These are phyloP conservation scores for Accipiter cooperii DNA, from an alignment of 2,113 vertebrate species.

Conservation along the genomic window DNA sequence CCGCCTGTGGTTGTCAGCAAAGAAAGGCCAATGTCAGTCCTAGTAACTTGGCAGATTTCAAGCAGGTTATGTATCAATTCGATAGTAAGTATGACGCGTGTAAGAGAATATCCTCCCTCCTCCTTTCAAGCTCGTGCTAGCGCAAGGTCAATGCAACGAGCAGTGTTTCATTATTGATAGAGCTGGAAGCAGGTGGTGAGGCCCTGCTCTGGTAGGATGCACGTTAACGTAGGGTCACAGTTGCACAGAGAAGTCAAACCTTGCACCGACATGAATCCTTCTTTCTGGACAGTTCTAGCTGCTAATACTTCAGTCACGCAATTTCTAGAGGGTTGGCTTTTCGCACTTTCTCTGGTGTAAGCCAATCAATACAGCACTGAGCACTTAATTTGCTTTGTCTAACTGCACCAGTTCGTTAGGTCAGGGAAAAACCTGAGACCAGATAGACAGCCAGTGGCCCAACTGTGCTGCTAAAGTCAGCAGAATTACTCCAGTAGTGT, in stretches of 20 bases:
- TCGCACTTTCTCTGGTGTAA: slow-evolving; percentile 18
- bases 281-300: background rate
- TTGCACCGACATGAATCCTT: background rate
- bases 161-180: background rate
- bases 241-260: background rate
- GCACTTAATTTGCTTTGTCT: slow-evolving; percentile 37
- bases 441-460: background rate
- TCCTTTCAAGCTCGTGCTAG: background rate
- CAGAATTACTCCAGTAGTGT: background rate
- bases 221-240: rapidly evolving
- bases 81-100: background rate
- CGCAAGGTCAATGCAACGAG: background rate
- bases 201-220: background rate
- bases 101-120: background rate
- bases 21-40: background rate
- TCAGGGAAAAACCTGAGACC: background rate
- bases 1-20: background rate
- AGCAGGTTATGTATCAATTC: background rate
- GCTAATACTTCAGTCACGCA: background rate
- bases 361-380: slow-evolving; percentile 26
- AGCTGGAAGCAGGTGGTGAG: background rate
- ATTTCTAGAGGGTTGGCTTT: background rate
- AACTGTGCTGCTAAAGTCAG: background rate
- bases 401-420: background rate
- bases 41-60: background rate